Evolutionary conservation across 2,888 invertebrate genomes (phyloP).

Genomic region (Drosophila pegasa): DNA sequence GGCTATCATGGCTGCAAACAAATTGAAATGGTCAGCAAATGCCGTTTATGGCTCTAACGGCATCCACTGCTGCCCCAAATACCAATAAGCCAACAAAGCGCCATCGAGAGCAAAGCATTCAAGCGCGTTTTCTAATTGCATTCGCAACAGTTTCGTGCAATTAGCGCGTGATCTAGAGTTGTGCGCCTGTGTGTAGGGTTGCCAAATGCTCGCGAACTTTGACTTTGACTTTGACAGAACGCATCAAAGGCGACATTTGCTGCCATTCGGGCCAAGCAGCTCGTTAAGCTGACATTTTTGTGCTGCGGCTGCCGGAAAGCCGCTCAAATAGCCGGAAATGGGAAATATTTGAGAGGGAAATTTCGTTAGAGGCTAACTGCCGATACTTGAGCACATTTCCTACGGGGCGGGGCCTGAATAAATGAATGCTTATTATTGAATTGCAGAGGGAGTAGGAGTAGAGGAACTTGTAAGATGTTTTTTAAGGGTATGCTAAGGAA

Average conservation of each 20-base stretch:
- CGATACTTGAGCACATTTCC: not conserved
- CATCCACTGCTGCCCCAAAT: slow-evolving; percentile 28
- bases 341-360: slow-evolving; percentile 4
- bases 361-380: slow-evolving; percentile 1
- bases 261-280: slow-evolving; percentile 17
- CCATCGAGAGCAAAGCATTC: slow-evolving; percentile 2
- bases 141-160: slow-evolving; percentile 66
- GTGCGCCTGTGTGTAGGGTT: slow-evolving; percentile 7
- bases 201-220: slow-evolving; percentile 24
- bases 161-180: slow-evolving; percentile 49
- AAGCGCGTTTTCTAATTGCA: slow-evolving; percentile 58
- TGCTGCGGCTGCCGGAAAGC: slow-evolving; percentile 6
- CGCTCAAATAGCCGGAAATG: slow-evolving; percentile 16
- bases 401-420: not conserved
- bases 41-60: slow-evolving; percentile 45
- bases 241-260: slow-evolving; percentile 26
- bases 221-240: slow-evolving; percentile 32
- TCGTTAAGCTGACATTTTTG: slow-evolving; percentile 1
- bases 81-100: slow-evolving; percentile 46
- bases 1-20: slow-evolving; percentile 13
- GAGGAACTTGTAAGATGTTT: not conserved
- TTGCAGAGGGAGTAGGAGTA: not conserved
- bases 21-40: slow-evolving; percentile 54
- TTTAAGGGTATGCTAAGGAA: not conserved
- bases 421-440: not conserved